A percentile compares a stretch with the other conserved stretches of the same genome.
These are phyloP conservation scores for Chrysopilus asiliformis DNA, from an alignment of 2,888 invertebrate species.

Conservation along the genomic window DNA sequence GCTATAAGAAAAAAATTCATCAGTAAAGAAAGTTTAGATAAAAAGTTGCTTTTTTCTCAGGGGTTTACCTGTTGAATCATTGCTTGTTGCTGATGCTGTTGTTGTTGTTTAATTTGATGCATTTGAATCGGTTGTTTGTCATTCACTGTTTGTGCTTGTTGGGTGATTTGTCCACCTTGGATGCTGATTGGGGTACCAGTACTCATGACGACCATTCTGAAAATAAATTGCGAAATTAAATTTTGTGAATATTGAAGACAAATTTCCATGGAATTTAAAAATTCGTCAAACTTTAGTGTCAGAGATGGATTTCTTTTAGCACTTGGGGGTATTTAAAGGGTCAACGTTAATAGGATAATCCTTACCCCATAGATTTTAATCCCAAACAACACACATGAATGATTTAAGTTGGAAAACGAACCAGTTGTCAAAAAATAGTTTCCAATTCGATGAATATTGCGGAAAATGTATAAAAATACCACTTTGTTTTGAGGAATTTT, in stretches of 20 bases:
- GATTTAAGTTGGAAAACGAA: too few relatives aligned
- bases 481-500: too few relatives aligned
- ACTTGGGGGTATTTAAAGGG: too few relatives aligned
- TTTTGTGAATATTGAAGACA: background rate
- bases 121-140: conserved; percentile 34
- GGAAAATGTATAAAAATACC: too few relatives aligned
- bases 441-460: too few relatives aligned
- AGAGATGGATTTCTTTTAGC: too few relatives aligned
- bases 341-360: too few relatives aligned
- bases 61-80: conserved; percentile 24
- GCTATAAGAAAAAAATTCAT: conserved; percentile 3
- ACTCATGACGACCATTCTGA: conserved; percentile 36
- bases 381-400: too few relatives aligned
- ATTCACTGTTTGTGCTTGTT: conserved; percentile 21
- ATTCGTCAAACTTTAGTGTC: too few relatives aligned
- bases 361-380: too few relatives aligned
- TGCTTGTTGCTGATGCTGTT: conserved; percentile 15
- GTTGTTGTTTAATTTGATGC: conserved; percentile 24
- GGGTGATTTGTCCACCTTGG: conserved; percentile 30
- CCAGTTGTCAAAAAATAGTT: too few relatives aligned
- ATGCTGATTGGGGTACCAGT: conserved; percentile 32
- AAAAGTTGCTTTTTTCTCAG: background rate
- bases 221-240: conserved; percentile 6
- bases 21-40: background rate
- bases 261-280: too few relatives aligned